phyloP scores from a whole-genome alignment of 2,888 invertebrate species.

The Hypomecis atomaria region DNA sequence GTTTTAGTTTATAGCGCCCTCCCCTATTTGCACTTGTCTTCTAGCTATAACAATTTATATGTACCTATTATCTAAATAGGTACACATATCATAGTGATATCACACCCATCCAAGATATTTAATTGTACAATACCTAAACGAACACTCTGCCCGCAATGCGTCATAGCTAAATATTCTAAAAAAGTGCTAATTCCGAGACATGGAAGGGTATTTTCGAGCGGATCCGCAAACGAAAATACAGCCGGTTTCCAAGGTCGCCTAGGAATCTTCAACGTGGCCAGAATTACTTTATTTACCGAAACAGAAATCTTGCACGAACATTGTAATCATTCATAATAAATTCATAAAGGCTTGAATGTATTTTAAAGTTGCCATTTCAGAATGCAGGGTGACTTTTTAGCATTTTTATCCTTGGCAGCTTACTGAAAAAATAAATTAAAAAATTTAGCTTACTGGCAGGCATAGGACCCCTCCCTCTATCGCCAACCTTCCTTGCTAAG shows the following conservation, averaged over 20 bases:
- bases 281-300: conserved; percentile 16
- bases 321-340: conserved; percentile 4
- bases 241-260: conserved; percentile 36
- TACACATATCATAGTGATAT: background rate
- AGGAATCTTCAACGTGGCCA: conserved; percentile 32
- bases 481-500: background rate
- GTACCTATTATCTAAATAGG: too few species aligned
- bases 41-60: too few species aligned
- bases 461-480: background rate
- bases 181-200: conserved; percentile 27
- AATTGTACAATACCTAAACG: conserved; percentile 2
- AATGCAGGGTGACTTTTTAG: too few species aligned
- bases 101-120: background rate
- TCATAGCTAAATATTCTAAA: conserved; percentile 18
- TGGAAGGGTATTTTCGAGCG: conserved; percentile 31
- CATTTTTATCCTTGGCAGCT: too few species aligned
- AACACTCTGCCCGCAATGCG: conserved; percentile 9
- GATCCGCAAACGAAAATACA: conserved; percentile 29
- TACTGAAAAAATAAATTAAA: too few species aligned
- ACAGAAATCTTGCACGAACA: conserved; percentile 16
- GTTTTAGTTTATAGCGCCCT: too few species aligned
- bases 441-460: too few species aligned
- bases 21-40: too few species aligned
- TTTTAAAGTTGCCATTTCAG: too few species aligned
- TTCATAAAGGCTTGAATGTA: too few species aligned